Evolutionary conservation across 2,113 vertebrate species (phyloP), one percentile per base, ranked within the genome.

Genomic region (Lepus europaeus): DNA sequence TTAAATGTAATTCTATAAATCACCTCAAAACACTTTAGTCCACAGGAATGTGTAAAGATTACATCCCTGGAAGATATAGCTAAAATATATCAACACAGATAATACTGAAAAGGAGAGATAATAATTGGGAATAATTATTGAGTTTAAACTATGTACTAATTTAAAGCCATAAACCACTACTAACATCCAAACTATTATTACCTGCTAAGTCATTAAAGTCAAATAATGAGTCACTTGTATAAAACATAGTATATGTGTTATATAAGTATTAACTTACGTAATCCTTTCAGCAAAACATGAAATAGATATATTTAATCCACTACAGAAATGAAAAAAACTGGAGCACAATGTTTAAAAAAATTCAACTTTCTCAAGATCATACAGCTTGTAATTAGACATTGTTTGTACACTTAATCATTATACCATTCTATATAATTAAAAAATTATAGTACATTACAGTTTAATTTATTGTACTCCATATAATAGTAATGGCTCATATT

Each of bases 381-480:
- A 74, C 14, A 84, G 63, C 73, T 85, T 91, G 8, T 89, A 93
- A 96, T 93, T 94, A 95, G 56, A 79, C 36, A 66, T 27, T 70
- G 63, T 87, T 78, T 88, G 33, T 69, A 1, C 31, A 89, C 51
- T 31, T 93, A 91, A 87, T 91, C 53, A 76, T 81, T 91, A 92
- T 39, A 51, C 9, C 45, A 85, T 82, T 89, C 78, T 49, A 70
- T 69, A 64, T 70, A 91, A 95, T 94, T 94, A 97, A 90, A 95
- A 93, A 94, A 95, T 93, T 87, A 96, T 20, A 87, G 76, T 13
- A 84, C 64, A 69, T 59, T 79, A 70, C 3, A 82, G 39, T 90
- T 82, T 72, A 84, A 68, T 91, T 93, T 89, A 83, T 80, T 87
- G 31, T 72, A 45, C 49, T 73, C 39, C 81, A 59, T 63, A 45